phyloP scores from a whole-genome alignment of 1,140 invertebrate genomes.

The Meloidogyne chitwoodi region DNA sequence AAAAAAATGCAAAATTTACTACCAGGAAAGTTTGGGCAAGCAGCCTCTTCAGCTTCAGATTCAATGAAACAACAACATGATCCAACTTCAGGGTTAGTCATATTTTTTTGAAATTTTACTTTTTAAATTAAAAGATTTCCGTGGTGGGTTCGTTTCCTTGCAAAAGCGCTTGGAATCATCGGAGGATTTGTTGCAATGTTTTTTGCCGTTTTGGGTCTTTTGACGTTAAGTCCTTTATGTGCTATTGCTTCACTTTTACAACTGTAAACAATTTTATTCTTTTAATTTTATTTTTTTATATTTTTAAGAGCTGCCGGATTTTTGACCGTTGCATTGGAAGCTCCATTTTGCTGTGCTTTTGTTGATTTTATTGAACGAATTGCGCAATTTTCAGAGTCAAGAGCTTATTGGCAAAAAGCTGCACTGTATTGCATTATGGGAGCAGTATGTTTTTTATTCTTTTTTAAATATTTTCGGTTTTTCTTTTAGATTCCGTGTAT shows the following conservation, averaged over 20 bases:
- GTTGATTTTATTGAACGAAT: conserved; percentile 82
- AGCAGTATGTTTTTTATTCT: background rate
- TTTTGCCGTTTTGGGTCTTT: conserved; percentile 75
- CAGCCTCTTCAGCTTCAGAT: conserved; percentile 32
- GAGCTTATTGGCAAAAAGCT: conserved; percentile 85
- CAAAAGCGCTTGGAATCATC: conserved; percentile 75
- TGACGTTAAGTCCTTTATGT: conserved; percentile 71
- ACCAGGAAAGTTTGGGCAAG: conserved; percentile 19
- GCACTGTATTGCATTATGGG: conserved; percentile 71
- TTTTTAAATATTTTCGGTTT: background rate
- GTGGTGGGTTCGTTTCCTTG: conserved; percentile 82
- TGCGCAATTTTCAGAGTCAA: conserved; percentile 74
- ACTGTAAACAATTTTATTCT: conserved; percentile 66
- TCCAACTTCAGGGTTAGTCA: conserved; percentile 61
- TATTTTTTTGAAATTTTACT: background rate
- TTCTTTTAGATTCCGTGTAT: conserved; percentile 66
- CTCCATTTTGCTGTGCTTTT: conserved; percentile 88
- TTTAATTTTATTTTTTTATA: background rate
- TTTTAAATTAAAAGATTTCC: conserved; percentile 61
- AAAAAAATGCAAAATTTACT: conserved; percentile 15
- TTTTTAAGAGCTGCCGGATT: conserved; percentile 73
- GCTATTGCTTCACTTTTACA: conserved; percentile 79
- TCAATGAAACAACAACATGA: conserved; percentile 60
- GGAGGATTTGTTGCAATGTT: conserved; percentile 82
- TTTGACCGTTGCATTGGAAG: conserved; percentile 78